These are phyloP conservation scores for Trichogramma pretiosum DNA, from an alignment of 1,140 invertebrate species.

Conservation along the genomic window DNA sequence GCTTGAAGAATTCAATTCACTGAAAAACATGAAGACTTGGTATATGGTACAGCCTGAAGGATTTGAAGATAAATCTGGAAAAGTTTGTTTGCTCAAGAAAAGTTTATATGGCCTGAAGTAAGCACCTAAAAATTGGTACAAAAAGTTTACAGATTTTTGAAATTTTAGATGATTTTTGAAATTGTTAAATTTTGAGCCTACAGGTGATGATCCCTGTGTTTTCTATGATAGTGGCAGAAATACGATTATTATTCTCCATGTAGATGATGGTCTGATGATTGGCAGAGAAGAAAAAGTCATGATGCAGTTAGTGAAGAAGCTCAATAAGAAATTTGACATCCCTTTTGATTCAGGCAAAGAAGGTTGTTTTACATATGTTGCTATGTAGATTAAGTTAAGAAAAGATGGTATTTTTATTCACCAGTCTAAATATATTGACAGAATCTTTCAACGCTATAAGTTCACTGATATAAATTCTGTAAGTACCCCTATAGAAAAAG, in stretches of 20 bases:
- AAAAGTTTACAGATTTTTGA: conserved; percentile 18
- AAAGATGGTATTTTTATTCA: background rate
- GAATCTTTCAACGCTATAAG: background rate
- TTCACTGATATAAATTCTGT: background rate
- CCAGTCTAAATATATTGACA: background rate
- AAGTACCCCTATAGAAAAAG: background rate
- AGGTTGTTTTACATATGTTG: background rate
- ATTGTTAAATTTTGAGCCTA: background rate
- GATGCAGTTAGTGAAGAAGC: background rate
- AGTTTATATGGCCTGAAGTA: conserved; percentile 40
- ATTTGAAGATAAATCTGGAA: background rate
- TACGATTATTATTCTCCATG: background rate
- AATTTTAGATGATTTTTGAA: no score
- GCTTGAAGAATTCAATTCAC: background rate
- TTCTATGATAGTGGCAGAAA: background rate
- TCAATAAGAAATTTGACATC: background rate
- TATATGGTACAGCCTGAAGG: conserved; percentile 10
- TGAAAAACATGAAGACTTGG: conserved; percentile 26
- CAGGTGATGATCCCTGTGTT: conserved; percentile 7
- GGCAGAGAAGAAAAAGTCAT: background rate
- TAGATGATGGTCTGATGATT: conserved; percentile 4
- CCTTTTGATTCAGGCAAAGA: background rate
- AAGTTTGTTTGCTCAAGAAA: conserved; percentile 26
- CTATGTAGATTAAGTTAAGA: background rate
- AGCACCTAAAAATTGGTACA: conserved; percentile 29